Evolutionary conservation across 2,888 invertebrate genomes (phyloP), one percentile per base, ranked within the genome.

Genomic region (Deilephila porcellus): DNA sequence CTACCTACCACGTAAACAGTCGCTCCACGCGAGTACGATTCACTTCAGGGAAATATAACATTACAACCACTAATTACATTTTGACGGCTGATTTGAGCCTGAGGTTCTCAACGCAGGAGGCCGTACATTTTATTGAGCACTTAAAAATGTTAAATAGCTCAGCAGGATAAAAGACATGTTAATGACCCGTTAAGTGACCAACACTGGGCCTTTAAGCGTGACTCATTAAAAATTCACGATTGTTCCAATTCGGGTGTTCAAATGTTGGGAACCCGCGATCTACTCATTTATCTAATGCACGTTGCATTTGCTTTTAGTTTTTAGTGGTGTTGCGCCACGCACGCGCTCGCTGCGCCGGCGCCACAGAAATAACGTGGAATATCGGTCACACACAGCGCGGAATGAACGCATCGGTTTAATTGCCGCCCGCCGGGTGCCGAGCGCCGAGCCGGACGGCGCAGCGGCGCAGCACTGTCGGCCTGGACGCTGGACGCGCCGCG

Each of bases 311-410:
- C 92, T 91, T 92, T 92, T 90, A 92, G 93, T 90, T 90, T 88
- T 89, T 90, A 91, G 88, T 91, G 84, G 87, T 86, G 92, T 94
- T 93, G 91, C 93, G 93, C 92, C 93, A 93, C 86, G 89, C 86
- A 78, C 83, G 82, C 82, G 82, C 83, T 81, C 84, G 86, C 85
- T 45, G 67, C 67, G 67, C 82, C 85, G 85, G 84, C 83, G 72
- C 75, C 90, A 91, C 94, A 91, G 93, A 93, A 94, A 94, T 94
- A 94, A 93, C 93, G 91, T 88, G 82, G 91, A 93, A 94, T 94
- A 94, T 94, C 94, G 94, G 94, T 93, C 94, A 94, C 87, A 87
- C 91, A 90, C 90, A 82, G 86, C 80, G 85, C 85, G 82, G 88
- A 89, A 87, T 86, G 91, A 90, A 88, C 90, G 90, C 90, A 88